phyloP scores from a whole-genome alignment of 2,888 invertebrate genomes.

The Ferrisia virgata region DNA sequence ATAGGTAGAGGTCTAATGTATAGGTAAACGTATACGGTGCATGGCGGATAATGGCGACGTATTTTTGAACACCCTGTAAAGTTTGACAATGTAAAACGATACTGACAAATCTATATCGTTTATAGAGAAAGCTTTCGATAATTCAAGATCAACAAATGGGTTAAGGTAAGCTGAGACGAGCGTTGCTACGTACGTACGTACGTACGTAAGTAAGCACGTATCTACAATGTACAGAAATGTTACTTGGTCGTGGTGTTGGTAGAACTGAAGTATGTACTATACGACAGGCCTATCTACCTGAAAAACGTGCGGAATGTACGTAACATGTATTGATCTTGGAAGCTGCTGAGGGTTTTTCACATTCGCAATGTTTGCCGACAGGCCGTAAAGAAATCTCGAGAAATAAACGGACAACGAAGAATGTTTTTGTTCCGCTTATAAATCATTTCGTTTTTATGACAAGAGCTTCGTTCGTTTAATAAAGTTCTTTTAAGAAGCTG shows the following conservation, averaged over 20 bases:
- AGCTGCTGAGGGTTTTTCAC: background rate
- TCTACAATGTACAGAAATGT: no score
- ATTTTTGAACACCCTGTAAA: no score
- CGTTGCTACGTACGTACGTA: no score
- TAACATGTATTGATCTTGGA: background rate
- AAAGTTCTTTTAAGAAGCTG: conserved; percentile 25
- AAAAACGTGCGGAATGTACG: background rate
- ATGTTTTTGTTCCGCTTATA: conserved; percentile 28
- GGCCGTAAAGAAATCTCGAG: conserved; percentile 11
- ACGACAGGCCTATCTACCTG: no score
- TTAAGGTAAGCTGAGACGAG: background rate
- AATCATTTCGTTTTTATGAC: conserved; percentile 30
- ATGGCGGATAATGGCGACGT: no score
- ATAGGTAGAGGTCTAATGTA: no score
- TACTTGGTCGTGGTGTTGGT: no score
- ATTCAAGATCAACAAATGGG: background rate
- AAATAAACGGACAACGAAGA: conserved; percentile 22
- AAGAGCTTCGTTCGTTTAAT: conserved; percentile 22
- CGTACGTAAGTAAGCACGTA: no score
- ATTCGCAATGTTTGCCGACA: conserved; percentile 1
- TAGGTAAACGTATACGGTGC: no score
- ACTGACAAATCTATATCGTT: conserved; percentile 16
- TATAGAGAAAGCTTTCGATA: background rate
- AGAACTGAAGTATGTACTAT: no score
- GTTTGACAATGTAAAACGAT: background rate